Evolutionary conservation across 2,797 vertebrate genomes (phyloP).

Genomic region (Parambassis ranga): DNA sequence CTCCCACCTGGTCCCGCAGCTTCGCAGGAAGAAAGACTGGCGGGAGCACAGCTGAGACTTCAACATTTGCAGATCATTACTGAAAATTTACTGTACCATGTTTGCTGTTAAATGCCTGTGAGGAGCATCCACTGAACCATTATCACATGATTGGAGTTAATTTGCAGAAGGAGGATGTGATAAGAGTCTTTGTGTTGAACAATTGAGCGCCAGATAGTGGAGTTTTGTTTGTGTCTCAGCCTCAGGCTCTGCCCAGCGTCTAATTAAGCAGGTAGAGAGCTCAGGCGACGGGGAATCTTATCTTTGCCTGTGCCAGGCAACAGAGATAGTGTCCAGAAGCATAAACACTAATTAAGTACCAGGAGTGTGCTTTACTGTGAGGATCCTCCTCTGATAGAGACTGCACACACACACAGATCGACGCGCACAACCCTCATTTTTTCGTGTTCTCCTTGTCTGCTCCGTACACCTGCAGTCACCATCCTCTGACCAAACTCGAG

Average conservation of each 20-base stretch:
- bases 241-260: conserved; percentile 38
- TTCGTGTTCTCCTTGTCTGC: conserved; percentile 12
- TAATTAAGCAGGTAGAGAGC: conserved; percentile 61
- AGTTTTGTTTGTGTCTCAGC: conserved; percentile 36
- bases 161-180: conserved; percentile 34
- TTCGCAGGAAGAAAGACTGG: conserved; percentile 17
- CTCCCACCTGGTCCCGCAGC: conserved; percentile 65
- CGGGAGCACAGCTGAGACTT: conserved; percentile 6
- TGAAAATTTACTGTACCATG: conserved; percentile 26
- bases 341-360: conserved; percentile 70
- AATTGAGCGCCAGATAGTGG: conserved; percentile 45
- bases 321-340: conserved; percentile 57
- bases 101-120: conserved; percentile 19
- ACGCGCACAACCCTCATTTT: conserved; percentile 18
- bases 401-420: neutral
- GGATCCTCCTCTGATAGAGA: conserved; percentile 18
- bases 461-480: neutral
- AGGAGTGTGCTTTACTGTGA: conserved; percentile 29
- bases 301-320: conserved; percentile 47
- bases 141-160: conserved; percentile 52
- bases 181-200: conserved; percentile 47
- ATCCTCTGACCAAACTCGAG: conserved; percentile 51
- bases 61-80: neutral
- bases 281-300: conserved; percentile 56
- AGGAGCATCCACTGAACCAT: conserved; percentile 1